Conservation (phyloP, 1,140 invertebrate genomes). For the Drosophila micromelanica region DNA sequence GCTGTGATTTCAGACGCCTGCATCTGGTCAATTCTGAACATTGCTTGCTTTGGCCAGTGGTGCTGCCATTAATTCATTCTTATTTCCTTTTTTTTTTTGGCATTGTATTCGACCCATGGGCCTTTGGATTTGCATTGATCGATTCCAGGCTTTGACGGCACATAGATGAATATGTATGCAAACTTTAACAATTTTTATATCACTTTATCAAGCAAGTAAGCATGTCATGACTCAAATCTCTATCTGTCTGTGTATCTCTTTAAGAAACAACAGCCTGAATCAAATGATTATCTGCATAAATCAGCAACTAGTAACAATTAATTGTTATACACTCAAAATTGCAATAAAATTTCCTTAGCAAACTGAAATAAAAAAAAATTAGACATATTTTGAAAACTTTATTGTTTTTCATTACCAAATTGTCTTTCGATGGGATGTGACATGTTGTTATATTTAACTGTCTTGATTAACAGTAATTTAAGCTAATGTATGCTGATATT, state of each 20-base stretch:
- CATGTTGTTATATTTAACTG: not conserved
- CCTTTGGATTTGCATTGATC: conserved; percentile 6
- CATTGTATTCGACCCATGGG: conserved; percentile 3
- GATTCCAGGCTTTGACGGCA: not conserved
- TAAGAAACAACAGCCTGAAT: not conserved
- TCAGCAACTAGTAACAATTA: not conserved
- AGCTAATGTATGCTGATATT: conserved; percentile 19
- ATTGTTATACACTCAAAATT: too few relatives aligned
- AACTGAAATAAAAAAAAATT: not conserved
- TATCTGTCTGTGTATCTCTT: not conserved
- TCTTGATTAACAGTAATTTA: not conserved
- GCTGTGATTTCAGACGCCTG: conserved; percentile 50
- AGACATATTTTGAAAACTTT: not conserved
- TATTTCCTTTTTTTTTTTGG: conserved; percentile 39
- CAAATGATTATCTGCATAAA: not conserved
- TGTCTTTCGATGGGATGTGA: not conserved
- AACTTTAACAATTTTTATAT: not conserved
- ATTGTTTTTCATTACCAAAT: not conserved
- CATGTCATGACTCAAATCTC: not conserved
- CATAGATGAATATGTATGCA: not conserved
- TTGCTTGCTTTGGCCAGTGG: conserved; percentile 11
- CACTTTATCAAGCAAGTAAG: not conserved
- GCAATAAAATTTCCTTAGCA: not conserved
- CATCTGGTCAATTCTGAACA: conserved; percentile 10
- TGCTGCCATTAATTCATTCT: conserved; percentile 60